Evolutionary conservation across 2,113 vertebrate species (phyloP).

Genomic region (Heteronetta atricapilla): DNA sequence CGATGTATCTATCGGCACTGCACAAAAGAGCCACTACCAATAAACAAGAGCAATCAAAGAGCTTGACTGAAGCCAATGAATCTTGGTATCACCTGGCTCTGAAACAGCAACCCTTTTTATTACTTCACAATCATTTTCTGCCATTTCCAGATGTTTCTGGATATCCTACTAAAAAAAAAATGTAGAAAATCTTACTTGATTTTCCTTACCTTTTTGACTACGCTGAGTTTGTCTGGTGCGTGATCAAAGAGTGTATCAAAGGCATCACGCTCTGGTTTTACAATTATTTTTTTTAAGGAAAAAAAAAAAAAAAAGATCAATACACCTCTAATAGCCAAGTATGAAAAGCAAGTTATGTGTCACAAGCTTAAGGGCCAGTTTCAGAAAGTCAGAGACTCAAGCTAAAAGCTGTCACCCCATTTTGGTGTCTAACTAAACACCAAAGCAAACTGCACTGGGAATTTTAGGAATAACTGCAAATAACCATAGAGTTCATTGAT

Average conservation of each 20-base stretch:
- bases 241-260: conserved; percentile 90
- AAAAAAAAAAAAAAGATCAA: not conserved
- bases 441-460: not conserved
- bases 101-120: not conserved
- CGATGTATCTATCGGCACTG: not conserved
- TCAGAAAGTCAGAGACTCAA: not conserved
- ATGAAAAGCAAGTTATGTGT: not conserved
- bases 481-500: not conserved
- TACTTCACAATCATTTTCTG: not conserved
- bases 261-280: conserved; percentile 82
- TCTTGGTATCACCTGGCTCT: not conserved
- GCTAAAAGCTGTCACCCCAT: not conserved
- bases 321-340: not conserved
- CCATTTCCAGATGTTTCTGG: not conserved
- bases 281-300: too few relatives aligned
- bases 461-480: not conserved
- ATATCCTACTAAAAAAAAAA: not conserved
- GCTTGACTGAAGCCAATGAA: not conserved
- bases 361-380: not conserved
- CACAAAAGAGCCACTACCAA: not conserved
- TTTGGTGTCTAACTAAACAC: not conserved
- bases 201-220: conserved; percentile 86
- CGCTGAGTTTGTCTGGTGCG: conserved; percentile 86
- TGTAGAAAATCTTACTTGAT: accelerated
- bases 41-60: not conserved